Base-by-base conservation (phyloP, 2,113 vertebrate genomes). In the Lepisosteus osseus region DNA sequence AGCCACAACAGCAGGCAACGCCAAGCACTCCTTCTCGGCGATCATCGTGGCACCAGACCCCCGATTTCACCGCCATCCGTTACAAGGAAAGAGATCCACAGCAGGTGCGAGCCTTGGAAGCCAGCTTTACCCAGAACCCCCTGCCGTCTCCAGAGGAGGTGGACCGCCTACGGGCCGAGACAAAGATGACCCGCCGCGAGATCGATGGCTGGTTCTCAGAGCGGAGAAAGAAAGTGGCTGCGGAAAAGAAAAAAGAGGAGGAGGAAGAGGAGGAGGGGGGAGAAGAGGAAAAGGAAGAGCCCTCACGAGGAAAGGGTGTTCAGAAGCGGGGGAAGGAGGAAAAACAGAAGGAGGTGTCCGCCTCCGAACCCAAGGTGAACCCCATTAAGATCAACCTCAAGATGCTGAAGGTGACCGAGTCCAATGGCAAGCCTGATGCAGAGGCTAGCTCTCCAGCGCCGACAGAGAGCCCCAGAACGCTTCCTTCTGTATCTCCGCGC, bases 371-470 rank as follows among this genome's bases (percentile, higher is more conserved):
- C 51, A 99, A 97, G 78, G 97, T 98, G 73, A 98, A 94, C 79
- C 97, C 97, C 63, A 97, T 99, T 79, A 99, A 99, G 85, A 98
- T 99, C 76, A 98, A 98, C 79, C 90, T 99, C 68, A 99, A 97
- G 80, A 97, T 97, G 89, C 92, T 98, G 68, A 93, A 96, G 72
- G 96, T 98, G 74, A 97, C 95, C 0, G 96, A 98, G 79, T 91
- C 96, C 65, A 94, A 88, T 0, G 92, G 94, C 71, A 96, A 93
- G 88, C 74, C 80, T 0, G 79, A 85, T 45, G 59, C 72, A 0
- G 90, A 90, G 11, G 81, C 51, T 4, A 76, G 78, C 71, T 79
- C 79, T 71, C 85, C 86, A 3, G 88, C 89, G 29, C 81, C 77
- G 47, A 79, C 75, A n/a, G 89, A 89, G 0, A 86, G 81, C 12